Conservation (phyloP, 2,888 invertebrate species). For the Eutolmus rufibarbis region DNA sequence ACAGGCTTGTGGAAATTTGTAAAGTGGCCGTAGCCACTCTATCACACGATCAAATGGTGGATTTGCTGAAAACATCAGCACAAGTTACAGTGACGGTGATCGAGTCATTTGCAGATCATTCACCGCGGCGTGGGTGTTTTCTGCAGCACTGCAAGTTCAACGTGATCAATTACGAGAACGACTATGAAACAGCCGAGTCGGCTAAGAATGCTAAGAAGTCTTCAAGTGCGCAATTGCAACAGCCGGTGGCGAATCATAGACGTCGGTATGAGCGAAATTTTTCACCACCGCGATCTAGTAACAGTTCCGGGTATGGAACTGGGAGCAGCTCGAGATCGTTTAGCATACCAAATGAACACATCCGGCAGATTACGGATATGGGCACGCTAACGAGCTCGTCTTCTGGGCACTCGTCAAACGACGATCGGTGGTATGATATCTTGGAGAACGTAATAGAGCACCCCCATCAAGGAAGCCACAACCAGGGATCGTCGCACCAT, state of each 20-base stretch:
- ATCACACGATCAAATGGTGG: constrained; percentile 91
- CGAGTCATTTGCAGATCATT: constrained; percentile 73
- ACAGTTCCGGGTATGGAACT: constrained; percentile 85
- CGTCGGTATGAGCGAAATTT: constrained; percentile 76
- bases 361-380: constrained; percentile 52
- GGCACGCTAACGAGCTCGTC: constrained; percentile 71
- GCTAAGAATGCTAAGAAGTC: constrained; percentile 50
- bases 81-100: constrained; percentile 85
- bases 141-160: constrained; percentile 72
- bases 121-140: constrained; percentile 73
- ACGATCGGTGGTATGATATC: constrained; percentile 72
- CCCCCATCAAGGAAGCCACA: constrained; percentile 58
- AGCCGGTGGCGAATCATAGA: constrained; percentile 64
- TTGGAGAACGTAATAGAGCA: constrained; percentile 63
- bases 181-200: constrained; percentile 66
- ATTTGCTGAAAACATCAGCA: constrained; percentile 86
- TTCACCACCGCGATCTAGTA: constrained; percentile 80
- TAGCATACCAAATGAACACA: constrained; percentile 53
- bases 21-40: constrained; percentile 88
- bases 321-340: constrained; percentile 67
- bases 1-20: constrained; percentile 89
- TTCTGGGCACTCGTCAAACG: constrained; percentile 69
- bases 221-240: constrained; percentile 61
- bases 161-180: constrained; percentile 69
- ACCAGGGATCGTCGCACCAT: constrained; percentile 55